phyloP scores from a whole-genome alignment of 2,797 vertebrate species.

The Merluccius polli region DNA sequence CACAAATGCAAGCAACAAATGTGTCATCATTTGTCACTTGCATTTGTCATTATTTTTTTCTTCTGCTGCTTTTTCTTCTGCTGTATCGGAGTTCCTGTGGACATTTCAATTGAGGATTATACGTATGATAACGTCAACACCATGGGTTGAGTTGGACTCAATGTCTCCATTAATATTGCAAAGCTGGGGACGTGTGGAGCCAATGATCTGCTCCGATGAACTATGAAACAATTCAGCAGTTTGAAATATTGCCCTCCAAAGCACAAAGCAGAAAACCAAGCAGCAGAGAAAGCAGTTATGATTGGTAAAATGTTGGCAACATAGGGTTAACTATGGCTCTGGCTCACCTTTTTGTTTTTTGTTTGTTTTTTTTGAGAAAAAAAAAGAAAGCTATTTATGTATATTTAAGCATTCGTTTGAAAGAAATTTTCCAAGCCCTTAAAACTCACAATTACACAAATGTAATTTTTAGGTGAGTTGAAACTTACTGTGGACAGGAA shows the following conservation, averaged over 20 bases:
- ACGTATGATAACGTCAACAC: slow-evolving; percentile 28
- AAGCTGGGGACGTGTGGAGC: slow-evolving; percentile 45
- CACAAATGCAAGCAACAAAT: too few relatives aligned
- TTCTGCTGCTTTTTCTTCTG: not conserved
- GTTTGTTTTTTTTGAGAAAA: not conserved
- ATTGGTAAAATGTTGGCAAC: slow-evolving; percentile 26
- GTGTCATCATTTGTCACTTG: not conserved
- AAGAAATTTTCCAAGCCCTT: slow-evolving; percentile 59
- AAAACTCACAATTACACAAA: slow-evolving; percentile 65
- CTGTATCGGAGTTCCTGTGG: not conserved
- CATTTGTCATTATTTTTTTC: not conserved
- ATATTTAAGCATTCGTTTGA: slow-evolving; percentile 50
- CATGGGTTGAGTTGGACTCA: slow-evolving; percentile 32
- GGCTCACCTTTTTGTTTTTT: slow-evolving; percentile 8
- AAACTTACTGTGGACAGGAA: slow-evolving; percentile 54
- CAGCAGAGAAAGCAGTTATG: slow-evolving; percentile 13
- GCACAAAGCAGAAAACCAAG: slow-evolving; percentile 44
- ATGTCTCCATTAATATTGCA: slow-evolving; percentile 43
- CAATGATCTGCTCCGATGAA: slow-evolving; percentile 64
- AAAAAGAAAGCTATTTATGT: slow-evolving; percentile 34
- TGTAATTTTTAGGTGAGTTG: slow-evolving; percentile 64
- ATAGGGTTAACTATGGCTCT: slow-evolving; percentile 49
- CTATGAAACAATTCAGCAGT: slow-evolving; percentile 55
- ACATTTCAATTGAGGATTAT: not conserved
- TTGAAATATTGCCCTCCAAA: slow-evolving; percentile 47